These are phyloP conservation scores for Dendrocincla fuliginosa DNA, from an alignment of 2,797 vertebrate genomes.

Conservation along the genomic window DNA sequence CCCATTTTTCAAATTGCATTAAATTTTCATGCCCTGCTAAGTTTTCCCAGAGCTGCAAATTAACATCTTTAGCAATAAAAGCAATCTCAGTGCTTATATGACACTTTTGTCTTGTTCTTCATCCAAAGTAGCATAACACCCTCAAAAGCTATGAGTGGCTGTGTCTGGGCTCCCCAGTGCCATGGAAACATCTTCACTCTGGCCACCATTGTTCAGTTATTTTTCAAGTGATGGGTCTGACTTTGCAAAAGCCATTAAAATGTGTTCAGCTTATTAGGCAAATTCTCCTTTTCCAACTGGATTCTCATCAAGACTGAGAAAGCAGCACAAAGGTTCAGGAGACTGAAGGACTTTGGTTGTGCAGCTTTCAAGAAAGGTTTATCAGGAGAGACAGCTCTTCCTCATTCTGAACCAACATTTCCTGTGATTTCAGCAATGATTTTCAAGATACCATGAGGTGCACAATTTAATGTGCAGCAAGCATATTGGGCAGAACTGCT, in stretches of 20 bases:
- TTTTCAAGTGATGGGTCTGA: background rate
- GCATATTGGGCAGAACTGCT: background rate
- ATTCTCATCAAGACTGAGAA: background rate
- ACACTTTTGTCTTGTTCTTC: background rate
- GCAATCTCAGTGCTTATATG: background rate
- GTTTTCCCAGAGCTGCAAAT: background rate
- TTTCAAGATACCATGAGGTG: background rate
- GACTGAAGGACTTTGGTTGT: background rate
- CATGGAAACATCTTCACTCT: background rate
- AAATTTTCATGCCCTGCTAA: background rate
- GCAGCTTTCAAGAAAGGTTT: background rate
- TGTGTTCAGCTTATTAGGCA: background rate
- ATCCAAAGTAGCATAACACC: background rate
- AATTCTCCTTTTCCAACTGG: background rate
- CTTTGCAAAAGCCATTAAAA: background rate
- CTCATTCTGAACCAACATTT: background rate
- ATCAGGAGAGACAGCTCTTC: conserved; percentile 18
- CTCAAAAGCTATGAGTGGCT: background rate
- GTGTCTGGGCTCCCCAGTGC: background rate
- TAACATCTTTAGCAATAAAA: background rate
- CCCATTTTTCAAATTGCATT: background rate
- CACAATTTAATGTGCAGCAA: background rate
- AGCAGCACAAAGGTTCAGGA: background rate
- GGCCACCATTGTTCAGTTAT: background rate
- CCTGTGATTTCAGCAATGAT: conserved; percentile 25